Conservation (phyloP, 2,113 vertebrate species). For the Ginglymostoma cirratum region DNA sequence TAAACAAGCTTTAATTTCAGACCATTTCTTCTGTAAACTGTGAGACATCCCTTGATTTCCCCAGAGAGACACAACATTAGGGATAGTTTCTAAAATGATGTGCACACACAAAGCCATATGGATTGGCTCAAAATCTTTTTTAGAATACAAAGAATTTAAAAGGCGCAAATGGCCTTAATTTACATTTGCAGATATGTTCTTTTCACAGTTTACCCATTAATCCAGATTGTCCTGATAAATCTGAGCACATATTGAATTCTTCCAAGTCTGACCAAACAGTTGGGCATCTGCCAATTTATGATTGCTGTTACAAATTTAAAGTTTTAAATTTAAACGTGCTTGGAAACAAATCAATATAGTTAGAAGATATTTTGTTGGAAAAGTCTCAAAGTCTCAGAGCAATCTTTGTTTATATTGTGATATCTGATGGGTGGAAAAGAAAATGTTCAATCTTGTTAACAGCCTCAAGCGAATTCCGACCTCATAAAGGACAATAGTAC, state of each 20-base stretch:
- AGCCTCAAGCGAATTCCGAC: background rate
- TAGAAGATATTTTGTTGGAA: background rate
- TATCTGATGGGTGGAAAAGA: background rate
- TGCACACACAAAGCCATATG: background rate
- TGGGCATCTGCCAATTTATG: constrained; percentile 17
- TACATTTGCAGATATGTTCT: background rate
- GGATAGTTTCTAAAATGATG: background rate
- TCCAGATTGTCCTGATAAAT: background rate
- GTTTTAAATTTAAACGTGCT: constrained; percentile 24
- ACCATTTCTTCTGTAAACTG: background rate
- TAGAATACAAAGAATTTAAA: background rate
- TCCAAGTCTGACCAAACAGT: background rate
- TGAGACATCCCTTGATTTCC: constrained; percentile 23
- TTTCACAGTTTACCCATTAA: constrained; percentile 19
- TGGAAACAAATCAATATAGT: constrained; percentile 30
- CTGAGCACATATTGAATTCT: background rate
- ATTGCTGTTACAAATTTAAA: constrained; percentile 35
- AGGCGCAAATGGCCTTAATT: background rate
- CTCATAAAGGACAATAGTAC: background rate
- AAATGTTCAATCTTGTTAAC: background rate
- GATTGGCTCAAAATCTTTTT: background rate
- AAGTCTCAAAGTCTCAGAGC: constrained; percentile 7
- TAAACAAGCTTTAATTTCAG: background rate
- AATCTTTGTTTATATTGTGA: background rate
- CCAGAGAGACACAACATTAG: background rate